Evolutionary conservation across 2,113 vertebrate species (phyloP).

Genomic region (Riparia riparia): DNA sequence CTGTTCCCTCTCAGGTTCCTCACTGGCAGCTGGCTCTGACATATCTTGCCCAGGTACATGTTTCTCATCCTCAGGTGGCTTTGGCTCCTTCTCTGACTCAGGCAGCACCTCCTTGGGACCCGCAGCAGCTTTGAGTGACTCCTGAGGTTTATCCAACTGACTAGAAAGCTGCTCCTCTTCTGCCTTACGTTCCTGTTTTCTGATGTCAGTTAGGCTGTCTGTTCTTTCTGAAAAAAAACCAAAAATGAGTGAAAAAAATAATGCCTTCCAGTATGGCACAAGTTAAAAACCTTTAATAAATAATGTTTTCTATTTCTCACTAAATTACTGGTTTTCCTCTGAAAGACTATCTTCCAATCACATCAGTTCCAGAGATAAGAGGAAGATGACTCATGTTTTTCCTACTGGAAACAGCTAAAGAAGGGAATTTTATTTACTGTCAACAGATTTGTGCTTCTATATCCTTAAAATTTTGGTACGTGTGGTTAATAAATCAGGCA

Average conservation of each 20-base stretch:
- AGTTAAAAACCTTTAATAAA: neutral
- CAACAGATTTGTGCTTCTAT: neutral
- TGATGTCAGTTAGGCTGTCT: neutral
- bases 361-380: neutral
- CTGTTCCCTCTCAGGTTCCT: constrained; percentile 73
- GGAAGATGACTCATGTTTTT: neutral
- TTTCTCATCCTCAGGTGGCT: neutral
- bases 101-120: neutral
- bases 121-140: neutral
- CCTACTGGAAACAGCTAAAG: neutral
- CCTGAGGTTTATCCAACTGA: neutral
- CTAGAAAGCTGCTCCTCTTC: neutral
- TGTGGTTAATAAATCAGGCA: neutral
- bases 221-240: constrained; percentile 41
- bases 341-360: neutral
- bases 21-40: neutral
- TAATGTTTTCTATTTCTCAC: neutral
- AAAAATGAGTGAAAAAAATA: neutral
- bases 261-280: neutral
- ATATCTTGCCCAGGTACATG: neutral
- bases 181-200: neutral
- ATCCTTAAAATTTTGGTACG: neutral
- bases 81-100: neutral
- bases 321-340: neutral
- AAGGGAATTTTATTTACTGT: neutral